Percentiles rank a stretch among this genome's conserved stretches.
Evolutionary conservation across 2,797 vertebrate genomes (phyloP).

Genomic region (Darevskia mixta): DNA sequence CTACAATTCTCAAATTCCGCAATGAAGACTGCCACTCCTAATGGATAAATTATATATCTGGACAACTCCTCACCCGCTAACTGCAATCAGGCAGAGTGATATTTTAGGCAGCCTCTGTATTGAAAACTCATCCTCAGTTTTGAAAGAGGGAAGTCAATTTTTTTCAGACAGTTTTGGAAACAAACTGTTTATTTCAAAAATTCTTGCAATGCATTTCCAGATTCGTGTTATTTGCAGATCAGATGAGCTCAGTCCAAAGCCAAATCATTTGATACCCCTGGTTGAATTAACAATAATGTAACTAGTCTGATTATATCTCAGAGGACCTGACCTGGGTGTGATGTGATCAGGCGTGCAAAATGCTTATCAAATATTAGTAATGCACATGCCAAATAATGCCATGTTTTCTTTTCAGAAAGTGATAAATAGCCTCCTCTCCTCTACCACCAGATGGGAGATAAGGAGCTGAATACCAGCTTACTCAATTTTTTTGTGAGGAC

Average conservation of each 20-base stretch:
- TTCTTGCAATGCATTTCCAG: not conserved
- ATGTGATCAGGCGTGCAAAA: not conserved
- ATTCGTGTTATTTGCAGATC: not conserved
- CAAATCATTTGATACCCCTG: not conserved
- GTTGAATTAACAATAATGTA: not conserved
- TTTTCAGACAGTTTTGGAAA: not conserved
- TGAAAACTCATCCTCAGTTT: not conserved
- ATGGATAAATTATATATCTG: slow-evolving; percentile 11
- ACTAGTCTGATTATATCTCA: not conserved
- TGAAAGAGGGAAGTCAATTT: not conserved
- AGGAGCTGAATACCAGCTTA: not conserved
- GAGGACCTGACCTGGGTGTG: not conserved
- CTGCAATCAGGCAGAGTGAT: not conserved
- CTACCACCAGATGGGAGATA: not conserved
- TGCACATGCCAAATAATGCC: not conserved
- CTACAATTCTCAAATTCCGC: not conserved
- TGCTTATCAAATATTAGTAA: not conserved
- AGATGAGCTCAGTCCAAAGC: not conserved
- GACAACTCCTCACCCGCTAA: not conserved
- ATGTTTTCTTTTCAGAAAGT: not conserved
- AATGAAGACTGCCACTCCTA: not conserved
- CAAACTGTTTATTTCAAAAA: not conserved
- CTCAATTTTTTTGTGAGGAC: no score
- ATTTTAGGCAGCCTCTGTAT: not conserved
- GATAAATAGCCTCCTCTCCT: not conserved